A percentile compares a stretch with the other conserved stretches of the same genome.
These are phyloP conservation scores for Lasioglossum leucozonium DNA, from an alignment of 2,888 invertebrate genomes.

Conservation along the genomic window DNA sequence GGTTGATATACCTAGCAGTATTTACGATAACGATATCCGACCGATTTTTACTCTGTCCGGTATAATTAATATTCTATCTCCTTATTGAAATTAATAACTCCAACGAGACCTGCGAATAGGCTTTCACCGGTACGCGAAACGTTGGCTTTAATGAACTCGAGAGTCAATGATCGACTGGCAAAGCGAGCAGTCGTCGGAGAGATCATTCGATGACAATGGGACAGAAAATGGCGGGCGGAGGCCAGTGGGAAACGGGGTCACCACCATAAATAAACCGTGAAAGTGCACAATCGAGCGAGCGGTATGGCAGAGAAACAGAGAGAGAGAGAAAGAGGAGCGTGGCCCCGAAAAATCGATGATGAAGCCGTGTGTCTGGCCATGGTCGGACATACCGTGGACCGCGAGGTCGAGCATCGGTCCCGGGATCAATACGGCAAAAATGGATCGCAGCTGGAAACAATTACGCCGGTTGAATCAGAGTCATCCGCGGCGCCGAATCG, in stretches of 20 bases:
- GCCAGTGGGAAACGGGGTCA: background rate
- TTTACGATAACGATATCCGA: background rate
- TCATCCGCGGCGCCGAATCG: conserved; percentile 1
- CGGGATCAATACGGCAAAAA: conserved; percentile 5
- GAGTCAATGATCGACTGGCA: background rate
- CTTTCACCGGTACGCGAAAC: background rate
- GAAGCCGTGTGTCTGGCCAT: background rate
- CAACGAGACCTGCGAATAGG: background rate
- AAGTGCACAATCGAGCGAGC: background rate
- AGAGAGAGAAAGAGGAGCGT: background rate
- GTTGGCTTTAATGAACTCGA: background rate
- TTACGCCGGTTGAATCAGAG: background rate
- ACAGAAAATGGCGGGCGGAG: background rate
- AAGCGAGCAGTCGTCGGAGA: background rate
- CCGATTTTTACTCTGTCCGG: background rate
- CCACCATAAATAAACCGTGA: conserved; percentile 13
- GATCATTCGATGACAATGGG: conserved; percentile 11
- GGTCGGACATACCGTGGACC: background rate
- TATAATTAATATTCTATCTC: background rate
- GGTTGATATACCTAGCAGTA: background rate
- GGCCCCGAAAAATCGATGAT: conserved; percentile 3
- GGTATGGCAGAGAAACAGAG: background rate
- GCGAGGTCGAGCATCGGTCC: conserved; percentile 7
- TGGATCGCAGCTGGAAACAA: conserved; percentile 14
- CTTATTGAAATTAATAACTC: background rate